These are phyloP conservation scores for Hesperophylax magnus DNA, from an alignment of 1,140 invertebrate species.

Conservation along the genomic window DNA sequence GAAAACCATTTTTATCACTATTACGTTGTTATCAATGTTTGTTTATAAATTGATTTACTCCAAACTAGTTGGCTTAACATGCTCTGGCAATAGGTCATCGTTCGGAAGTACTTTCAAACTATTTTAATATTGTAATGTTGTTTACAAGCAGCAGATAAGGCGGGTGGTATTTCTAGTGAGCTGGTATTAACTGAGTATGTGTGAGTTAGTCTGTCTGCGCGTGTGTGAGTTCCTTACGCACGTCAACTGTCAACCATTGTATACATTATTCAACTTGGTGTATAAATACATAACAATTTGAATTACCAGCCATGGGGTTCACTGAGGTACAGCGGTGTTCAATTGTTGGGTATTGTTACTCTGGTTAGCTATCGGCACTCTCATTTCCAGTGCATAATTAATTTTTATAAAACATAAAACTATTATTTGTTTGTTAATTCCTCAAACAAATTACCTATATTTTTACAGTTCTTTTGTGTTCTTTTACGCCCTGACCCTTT, in stretches of 20 bases:
- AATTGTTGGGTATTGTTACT: background rate
- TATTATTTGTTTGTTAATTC: too few species aligned
- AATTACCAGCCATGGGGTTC: conserved; percentile 21
- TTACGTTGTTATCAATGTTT: too few species aligned
- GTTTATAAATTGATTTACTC: too few species aligned
- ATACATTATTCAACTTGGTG: conserved; percentile 3
- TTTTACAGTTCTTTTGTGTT: too few species aligned
- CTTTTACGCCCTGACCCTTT: too few species aligned
- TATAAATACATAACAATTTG: conserved; percentile 37
- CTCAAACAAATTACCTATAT: too few species aligned
- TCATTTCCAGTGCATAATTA: too few species aligned
- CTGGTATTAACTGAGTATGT: background rate
- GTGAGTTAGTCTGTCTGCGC: background rate
- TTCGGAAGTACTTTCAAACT: conserved; percentile 24
- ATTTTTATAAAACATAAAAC: too few species aligned
- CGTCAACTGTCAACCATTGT: conserved; percentile 27
- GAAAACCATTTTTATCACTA: too few species aligned
- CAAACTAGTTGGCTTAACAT: background rate
- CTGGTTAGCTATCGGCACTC: too few species aligned
- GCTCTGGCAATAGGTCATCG: conserved; percentile 21
- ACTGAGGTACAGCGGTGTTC: background rate
- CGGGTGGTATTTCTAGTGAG: conserved; percentile 26
- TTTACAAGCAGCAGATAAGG: conserved; percentile 30
- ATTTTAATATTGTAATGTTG: conserved; percentile 37
- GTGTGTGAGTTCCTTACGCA: background rate